Evolutionary conservation across 2,888 invertebrate species (phyloP), one percentile per base, ranked within the genome.

Genomic region (Trichopoda pennipes): DNA sequence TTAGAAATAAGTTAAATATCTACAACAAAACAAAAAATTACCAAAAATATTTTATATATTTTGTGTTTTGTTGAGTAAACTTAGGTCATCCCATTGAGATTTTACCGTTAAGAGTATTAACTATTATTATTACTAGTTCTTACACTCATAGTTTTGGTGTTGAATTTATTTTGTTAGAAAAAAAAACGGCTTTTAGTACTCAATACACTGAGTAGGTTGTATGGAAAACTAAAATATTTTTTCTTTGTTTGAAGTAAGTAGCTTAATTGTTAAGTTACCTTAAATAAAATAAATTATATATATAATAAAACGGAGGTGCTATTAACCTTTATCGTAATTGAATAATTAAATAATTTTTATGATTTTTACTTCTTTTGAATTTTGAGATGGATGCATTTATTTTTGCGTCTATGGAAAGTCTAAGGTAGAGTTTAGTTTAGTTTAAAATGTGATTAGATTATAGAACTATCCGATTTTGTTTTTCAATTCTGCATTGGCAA

Each of bases 91-190:
- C 9, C 19, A 63, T 73, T 21, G 53, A 44, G 42, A 55, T 73
- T 42, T 32, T 2, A 73, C 42, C 1, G 42, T 44, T 44, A n/a
- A 44, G 16, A 44, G 16, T 44, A 44, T 44, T 44, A 14, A 60
- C 8, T 42, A 23, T 60, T 53, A 32, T 66, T 66, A 53, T 53
- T 66, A 66, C 66, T 53, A 35, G 38, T 38, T 53, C 35, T 66
- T 53, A 21, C 66, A 66, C 38, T 38, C 53, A 42, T 68, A 68
- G 42, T 68, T 68, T 68, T 68, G 42, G 68, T 55, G 68, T 68
- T 38, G 66, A 66, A 53, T 66, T 66, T 53, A 38, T 38, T 66
- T 53, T 68, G 42, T 68, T 51, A 19, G 12, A 17, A 38, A 60
- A 60, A 55, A n/a, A 16, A 44, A 2, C 16, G 0, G n/a, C 16